Conservation (phyloP, 2,113 vertebrate species). For the Bos indicus region DNA sequence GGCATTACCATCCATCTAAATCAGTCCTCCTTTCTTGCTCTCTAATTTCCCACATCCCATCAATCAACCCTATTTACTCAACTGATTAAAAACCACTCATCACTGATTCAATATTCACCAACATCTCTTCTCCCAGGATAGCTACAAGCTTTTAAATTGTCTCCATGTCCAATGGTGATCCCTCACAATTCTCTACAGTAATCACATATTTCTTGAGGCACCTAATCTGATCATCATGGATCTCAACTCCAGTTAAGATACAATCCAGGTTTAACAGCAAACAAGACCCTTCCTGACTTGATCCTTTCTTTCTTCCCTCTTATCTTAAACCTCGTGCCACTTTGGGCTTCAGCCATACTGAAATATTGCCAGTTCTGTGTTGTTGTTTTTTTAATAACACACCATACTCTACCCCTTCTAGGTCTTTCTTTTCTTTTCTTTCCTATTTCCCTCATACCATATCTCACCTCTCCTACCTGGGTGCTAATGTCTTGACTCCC, state of each 20-base stretch:
- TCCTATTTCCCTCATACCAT: background rate
- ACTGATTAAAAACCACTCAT: background rate
- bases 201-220: background rate
- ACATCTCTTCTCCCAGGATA: background rate
- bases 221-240: background rate
- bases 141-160: background rate
- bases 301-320: background rate
- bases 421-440: background rate
- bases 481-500: background rate
- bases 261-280: background rate
- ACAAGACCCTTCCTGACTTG: background rate
- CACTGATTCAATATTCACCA: background rate
- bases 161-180: background rate
- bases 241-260: background rate
- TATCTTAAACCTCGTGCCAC: background rate
- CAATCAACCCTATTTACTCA: background rate
- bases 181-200: background rate
- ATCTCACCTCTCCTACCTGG: background rate
- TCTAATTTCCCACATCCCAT: background rate
- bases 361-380: background rate
- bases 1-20: background rate
- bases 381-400: background rate
- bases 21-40: background rate
- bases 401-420: background rate
- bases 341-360: background rate